Evolutionary conservation across 53 echinoderm and acorn worm genomes (phyloP), one percentile per base, ranked within the genome.

Genomic region (Actinopyga echinites): DNA sequence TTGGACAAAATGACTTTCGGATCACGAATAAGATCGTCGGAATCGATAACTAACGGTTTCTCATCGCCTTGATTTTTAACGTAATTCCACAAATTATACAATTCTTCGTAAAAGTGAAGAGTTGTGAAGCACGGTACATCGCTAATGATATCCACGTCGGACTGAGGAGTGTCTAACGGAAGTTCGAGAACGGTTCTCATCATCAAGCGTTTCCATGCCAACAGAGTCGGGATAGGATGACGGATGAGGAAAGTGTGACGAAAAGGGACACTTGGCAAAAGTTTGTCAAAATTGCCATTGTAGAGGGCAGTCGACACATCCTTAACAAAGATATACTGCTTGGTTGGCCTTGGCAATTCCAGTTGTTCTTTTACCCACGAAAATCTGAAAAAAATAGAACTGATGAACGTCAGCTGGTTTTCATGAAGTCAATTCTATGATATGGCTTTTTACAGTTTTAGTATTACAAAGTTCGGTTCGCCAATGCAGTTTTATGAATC

Each of bases 191-290:
- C 37, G 10, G 35, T 66, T 30, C 30, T 66, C 33, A 66, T 66
- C 66, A 66, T 66, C n/a, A 66, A 17, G 19, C 34, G 34, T 32
- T 66, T 34, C 66, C 66, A 66, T 7, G 66, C 11, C 21, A 66
- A 32, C 32, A 34, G 12, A 66, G 66, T 66, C 20, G 66, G 66
- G 66, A 34, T 66, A 29, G 66, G 66, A n/a, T 66, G 66, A 32
- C 66, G 66, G 5, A 66, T 66, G 66, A 66, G 66, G 19, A 66
- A 66, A 21, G 66, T 66, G 66, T 66, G 66, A 29, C 33, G 66
- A 66, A 66, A 66, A 21, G 9, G 32, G 35, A 4, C 5, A 34
- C 3, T 29, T 6, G 66, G 66, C 5, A 66, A 36, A 21, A 66
- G 36, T 34, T 36, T 21, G 13, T 66, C 36, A 36, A 34, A 66